A percentile compares a stretch with the other conserved stretches of the same genome.
phyloP scores from a whole-genome alignment of 2,888 invertebrate genomes.

The Axea sp. region DNA sequence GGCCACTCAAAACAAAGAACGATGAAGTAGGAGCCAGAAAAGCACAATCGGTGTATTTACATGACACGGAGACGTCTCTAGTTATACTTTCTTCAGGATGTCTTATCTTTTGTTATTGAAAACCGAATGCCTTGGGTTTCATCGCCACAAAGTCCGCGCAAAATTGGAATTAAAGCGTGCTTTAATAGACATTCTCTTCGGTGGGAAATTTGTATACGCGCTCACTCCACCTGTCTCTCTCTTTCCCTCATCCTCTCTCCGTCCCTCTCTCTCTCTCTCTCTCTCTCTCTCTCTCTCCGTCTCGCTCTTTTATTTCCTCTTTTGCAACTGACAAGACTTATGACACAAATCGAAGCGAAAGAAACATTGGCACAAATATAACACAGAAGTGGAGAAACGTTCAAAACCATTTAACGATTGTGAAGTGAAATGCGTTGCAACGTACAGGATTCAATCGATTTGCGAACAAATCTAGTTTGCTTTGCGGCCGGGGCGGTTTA shows the following conservation, averaged over 20 bases:
- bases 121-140: conserved; percentile 14
- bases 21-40: conserved; percentile 22
- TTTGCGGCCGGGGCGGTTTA: conserved; percentile 54
- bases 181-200: conserved; percentile 8
- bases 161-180: conserved; percentile 15
- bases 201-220: too few relatives aligned
- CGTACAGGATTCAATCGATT: conserved; percentile 56
- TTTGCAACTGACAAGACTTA: too few relatives aligned
- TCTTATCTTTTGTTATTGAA: conserved; percentile 15
- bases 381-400: conserved; percentile 39
- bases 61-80: conserved; percentile 17
- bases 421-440: conserved; percentile 50
- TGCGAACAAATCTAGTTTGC: conserved; percentile 59
- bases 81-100: conserved; percentile 6
- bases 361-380: conserved; percentile 31
- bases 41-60: conserved; percentile 47
- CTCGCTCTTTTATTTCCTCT: too few relatives aligned
- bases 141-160: background rate
- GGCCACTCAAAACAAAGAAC: conserved; percentile 46
- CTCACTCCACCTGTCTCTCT: too few relatives aligned
- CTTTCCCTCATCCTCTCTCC: too few relatives aligned
- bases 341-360: conserved; percentile 19
- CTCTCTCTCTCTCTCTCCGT: too few relatives aligned
- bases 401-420: conserved; percentile 50
- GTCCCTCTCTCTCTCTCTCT: too few relatives aligned